phyloP scores from a whole-genome alignment of 2,113 vertebrate genomes.

The Cyanoramphus novaezelandiae region DNA sequence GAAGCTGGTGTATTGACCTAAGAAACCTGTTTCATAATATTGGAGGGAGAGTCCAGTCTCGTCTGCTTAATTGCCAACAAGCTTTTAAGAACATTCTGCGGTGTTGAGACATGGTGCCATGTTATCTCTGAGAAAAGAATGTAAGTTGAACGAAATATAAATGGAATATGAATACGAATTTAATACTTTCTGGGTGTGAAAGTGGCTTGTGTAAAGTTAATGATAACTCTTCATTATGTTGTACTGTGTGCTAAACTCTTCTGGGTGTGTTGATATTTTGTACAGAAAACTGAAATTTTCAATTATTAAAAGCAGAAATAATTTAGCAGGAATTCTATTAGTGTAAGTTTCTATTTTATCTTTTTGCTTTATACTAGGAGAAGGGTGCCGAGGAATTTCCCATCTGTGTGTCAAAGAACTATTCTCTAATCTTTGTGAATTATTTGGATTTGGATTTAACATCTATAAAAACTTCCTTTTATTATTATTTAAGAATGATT shows the following conservation, averaged over 20 bases:
- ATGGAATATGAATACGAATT: neutral
- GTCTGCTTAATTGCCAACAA: neutral
- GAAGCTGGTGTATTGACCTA: neutral
- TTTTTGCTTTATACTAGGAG: neutral
- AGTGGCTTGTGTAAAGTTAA: neutral
- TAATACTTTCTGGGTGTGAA: neutral
- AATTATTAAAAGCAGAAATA: neutral
- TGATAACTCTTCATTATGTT: neutral
- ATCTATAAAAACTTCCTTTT: neutral
- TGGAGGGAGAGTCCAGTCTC: neutral
- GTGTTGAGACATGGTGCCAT: neutral
- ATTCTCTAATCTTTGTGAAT: conserved; percentile 12
- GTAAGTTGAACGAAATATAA: neutral
- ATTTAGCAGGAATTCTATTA: neutral
- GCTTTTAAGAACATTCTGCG: neutral
- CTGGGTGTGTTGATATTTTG: neutral
- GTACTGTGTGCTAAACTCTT: neutral
- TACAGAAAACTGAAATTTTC: neutral
- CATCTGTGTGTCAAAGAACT: conserved; percentile 4
- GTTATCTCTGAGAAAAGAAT: neutral
- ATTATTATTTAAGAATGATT: conserved; percentile 35
- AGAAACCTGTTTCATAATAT: neutral
- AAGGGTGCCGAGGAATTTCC: neutral
- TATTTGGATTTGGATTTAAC: neutral
- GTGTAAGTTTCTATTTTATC: neutral